Evolutionary conservation across 2,113 vertebrate genomes (phyloP), one percentile per base, ranked within the genome.

Genomic region (Cyanoramphus novaezelandiae): DNA sequence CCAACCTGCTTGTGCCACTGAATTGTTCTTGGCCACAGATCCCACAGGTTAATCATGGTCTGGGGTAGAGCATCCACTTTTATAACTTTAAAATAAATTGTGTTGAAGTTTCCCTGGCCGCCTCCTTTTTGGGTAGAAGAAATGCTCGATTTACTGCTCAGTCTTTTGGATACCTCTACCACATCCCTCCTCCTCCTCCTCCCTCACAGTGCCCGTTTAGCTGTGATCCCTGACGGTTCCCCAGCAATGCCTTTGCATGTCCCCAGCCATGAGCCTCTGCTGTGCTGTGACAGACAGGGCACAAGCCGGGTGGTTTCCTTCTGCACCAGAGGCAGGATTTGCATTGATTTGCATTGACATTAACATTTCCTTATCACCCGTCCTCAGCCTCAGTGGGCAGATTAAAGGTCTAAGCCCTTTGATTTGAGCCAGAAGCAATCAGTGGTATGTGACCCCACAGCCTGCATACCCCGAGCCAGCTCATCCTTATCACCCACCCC

Each of bases 391-490:
- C 6, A 17, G 27, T 2, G 10, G 43, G 23, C 3, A 46, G 29
- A 53, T 52, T 39, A 24, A 79, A 55, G 24, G 43, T 75, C 13
- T 59, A 33, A 59, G 23, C 35, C 13, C 55, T 70, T 43, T 27
- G 24, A 37, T 29, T 18, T 52, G 49, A 80, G 55, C 10, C 50
- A 19, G 29, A 52, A 47, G 47, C 18, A 43, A 31, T 23, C 29
- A 28, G 49, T 0, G 0, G 41, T 60, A 33, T 1, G 10, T 1
- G 9, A 15, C 19, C 20, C 33, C 2, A 0, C 44, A 80, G 65
- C 8, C 49, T 52, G 28, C 7, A 49, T 55, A 46, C 28, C 20
- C 17, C 0, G 0, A 65, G 53, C 29, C 53, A 25, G 29, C 39
- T 85, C n/a, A 57, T 41, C 41, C 49, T 77, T 18, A 57, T 12